Conservation (phyloP, 1,140 invertebrate genomes). For the Formica selysi region DNA sequence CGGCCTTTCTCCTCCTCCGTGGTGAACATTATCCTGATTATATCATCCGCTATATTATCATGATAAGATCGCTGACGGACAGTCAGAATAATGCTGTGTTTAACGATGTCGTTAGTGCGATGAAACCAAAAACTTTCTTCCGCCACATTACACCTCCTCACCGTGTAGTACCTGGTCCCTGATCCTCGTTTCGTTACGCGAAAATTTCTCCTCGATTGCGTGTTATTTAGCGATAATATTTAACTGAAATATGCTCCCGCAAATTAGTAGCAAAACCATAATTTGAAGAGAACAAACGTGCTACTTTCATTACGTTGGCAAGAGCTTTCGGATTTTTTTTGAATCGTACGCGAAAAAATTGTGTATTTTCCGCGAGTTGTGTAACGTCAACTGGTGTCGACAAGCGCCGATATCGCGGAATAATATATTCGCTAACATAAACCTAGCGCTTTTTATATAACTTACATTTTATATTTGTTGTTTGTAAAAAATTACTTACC, state of each 20-base stretch:
- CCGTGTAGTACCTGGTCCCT: not conserved
- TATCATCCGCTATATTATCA: conserved; percentile 64
- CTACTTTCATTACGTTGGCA: conserved; percentile 22
- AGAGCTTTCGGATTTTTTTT: conserved; percentile 21
- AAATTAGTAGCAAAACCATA: conserved; percentile 21
- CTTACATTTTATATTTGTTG: not conserved
- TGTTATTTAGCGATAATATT: conserved; percentile 6
- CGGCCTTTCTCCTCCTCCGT: not conserved
- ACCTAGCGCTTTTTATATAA: not conserved
- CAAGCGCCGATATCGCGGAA: not conserved
- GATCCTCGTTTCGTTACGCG: not conserved
- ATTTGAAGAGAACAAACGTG: not conserved
- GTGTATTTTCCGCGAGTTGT: conserved; percentile 1
- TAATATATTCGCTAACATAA: conserved; percentile 28
- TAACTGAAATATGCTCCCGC: not conserved
- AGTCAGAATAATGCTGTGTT: conserved; percentile 66
- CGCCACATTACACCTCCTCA: not conserved
- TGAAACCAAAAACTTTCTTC: conserved; percentile 55
- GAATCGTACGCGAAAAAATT: not conserved
- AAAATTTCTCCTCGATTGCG: conserved; percentile 1
- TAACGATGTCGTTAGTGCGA: conserved; percentile 56
- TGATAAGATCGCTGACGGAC: conserved; percentile 61
- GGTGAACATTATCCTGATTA: conserved; percentile 66
- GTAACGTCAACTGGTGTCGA: not conserved
- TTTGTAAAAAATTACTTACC: not conserved